These are phyloP conservation scores for Paratrypauchen microcephalus DNA, from an alignment of 2,797 vertebrate genomes.

Conservation along the genomic window DNA sequence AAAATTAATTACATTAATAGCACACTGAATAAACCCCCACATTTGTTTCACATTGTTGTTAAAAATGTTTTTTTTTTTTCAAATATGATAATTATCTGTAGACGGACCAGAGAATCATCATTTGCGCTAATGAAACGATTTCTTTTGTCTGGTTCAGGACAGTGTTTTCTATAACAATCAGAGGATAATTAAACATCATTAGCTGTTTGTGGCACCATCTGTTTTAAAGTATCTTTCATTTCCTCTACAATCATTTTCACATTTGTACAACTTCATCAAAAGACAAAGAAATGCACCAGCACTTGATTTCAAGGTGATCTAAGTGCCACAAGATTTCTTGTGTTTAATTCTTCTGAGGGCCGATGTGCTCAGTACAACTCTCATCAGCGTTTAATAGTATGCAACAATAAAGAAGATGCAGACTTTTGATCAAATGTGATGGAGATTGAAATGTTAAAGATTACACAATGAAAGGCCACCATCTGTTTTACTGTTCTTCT, in stretches of 20 bases:
- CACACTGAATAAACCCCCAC: neutral
- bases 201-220: slow-evolving; percentile 68
- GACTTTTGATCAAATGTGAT: slow-evolving; percentile 75
- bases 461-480: slow-evolving; percentile 69
- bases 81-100: slow-evolving; percentile 16
- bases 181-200: slow-evolving; percentile 54
- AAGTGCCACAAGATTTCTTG: slow-evolving; percentile 69
- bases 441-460: slow-evolving; percentile 70
- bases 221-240: slow-evolving; percentile 65
- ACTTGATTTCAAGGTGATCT: slow-evolving; percentile 68
- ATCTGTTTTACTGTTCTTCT: slow-evolving; percentile 75
- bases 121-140: slow-evolving; percentile 42
- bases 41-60: neutral
- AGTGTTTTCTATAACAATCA: slow-evolving; percentile 44
- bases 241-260: slow-evolving; percentile 65
- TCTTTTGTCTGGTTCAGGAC: slow-evolving; percentile 49
- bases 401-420: slow-evolving; percentile 67
- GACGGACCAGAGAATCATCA: slow-evolving; percentile 37
- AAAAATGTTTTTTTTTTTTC: neutral
- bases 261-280: slow-evolving; percentile 77
- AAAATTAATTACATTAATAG: neutral
- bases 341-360: slow-evolving; percentile 72
- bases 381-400: slow-evolving; percentile 68
- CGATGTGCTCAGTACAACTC: slow-evolving; percentile 56
- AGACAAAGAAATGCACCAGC: slow-evolving; percentile 68